Evolutionary conservation across 2,888 invertebrate species (phyloP), one percentile per base, ranked within the genome.

Genomic region (Meghimatium bilineatum): DNA sequence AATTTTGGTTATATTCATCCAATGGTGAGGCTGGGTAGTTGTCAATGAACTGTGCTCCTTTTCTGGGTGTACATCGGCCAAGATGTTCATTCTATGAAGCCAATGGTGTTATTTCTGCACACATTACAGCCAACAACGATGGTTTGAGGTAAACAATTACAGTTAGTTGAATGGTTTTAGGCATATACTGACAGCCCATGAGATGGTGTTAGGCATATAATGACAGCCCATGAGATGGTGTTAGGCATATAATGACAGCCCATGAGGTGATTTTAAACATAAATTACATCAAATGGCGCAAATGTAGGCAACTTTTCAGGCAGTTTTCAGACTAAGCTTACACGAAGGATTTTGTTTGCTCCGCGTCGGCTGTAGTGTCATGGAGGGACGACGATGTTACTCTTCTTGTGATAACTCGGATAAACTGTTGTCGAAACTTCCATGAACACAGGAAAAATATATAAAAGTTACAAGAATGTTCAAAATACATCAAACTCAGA

Each of bases 391-490:
- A 29, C 0, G 63, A 34, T 23, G 52, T 12, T 44, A 10, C 56
- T 36, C n/a, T 63, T 36, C 80, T 44, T 2, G 80, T 80, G 60
- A 80, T 56, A 20, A 71, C 67, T 6, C 44, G 44, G 26, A 75
- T n/a, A 26, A 82, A 49, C n/a, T 82, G 82, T 23, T 32, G 67
- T 8, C 82, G 75, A n/a, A 76, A 82, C 14, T 34, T 44, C 52
- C 63, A 75, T 2, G 82, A 82, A 14, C 32, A 67, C n/a, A 67
- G 49, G 44, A 76, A 82, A 66, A 63, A 82, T 69, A 82, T 44
- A 69, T 76, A 82, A 69, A 82, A 82, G 26, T 82, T 82, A 76
- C 60, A 66, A 29, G 74, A 74, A 29, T 82, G 82, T 26, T 67
- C 56, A 26, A 66, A 34, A 67, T 82, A 77, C 66, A 82, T 82